Evolutionary conservation across 2,113 vertebrate species (phyloP).

Genomic region (Dissostichus mawsoni): DNA sequence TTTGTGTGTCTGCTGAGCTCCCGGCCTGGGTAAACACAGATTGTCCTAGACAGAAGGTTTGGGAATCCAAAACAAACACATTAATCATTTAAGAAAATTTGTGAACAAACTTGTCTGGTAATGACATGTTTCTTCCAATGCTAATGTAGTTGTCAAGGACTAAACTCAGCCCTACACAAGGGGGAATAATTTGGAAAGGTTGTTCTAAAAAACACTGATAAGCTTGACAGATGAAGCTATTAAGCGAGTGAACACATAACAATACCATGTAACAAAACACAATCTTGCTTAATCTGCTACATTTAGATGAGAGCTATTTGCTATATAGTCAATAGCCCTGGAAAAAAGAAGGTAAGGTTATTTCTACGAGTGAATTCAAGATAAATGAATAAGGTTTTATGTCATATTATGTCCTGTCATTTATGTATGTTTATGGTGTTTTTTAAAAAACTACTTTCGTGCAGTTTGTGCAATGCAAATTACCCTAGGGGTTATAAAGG

Average conservation of each 20-base stretch:
- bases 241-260: slow-evolving; percentile 1
- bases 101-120: slow-evolving; percentile 52
- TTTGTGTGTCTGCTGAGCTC: slow-evolving; percentile 44
- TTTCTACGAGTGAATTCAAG: too few relatives aligned
- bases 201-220: not conserved
- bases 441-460: too few relatives aligned
- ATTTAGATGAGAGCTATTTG: not conserved
- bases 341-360: too few relatives aligned
- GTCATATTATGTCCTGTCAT: too few relatives aligned
- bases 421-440: too few relatives aligned
- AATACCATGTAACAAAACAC: not conserved
- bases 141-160: slow-evolving; percentile 37
- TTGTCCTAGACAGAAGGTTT: slow-evolving; percentile 50
- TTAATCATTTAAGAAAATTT: slow-evolving; percentile 61
- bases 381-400: too few relatives aligned
- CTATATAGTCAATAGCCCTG: not conserved
- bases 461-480: too few relatives aligned
- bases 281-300: slow-evolving; percentile 15
- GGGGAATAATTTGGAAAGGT: slow-evolving; percentile 2
- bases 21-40: slow-evolving; percentile 58
- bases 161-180: slow-evolving; percentile 19
- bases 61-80: slow-evolving; percentile 54
- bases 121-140: slow-evolving; percentile 27
- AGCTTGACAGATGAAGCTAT: slow-evolving; percentile 11
- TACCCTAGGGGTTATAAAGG: too few relatives aligned